phyloP scores from a whole-genome alignment of 2,888 invertebrate species.

The Cordilura impudica region DNA sequence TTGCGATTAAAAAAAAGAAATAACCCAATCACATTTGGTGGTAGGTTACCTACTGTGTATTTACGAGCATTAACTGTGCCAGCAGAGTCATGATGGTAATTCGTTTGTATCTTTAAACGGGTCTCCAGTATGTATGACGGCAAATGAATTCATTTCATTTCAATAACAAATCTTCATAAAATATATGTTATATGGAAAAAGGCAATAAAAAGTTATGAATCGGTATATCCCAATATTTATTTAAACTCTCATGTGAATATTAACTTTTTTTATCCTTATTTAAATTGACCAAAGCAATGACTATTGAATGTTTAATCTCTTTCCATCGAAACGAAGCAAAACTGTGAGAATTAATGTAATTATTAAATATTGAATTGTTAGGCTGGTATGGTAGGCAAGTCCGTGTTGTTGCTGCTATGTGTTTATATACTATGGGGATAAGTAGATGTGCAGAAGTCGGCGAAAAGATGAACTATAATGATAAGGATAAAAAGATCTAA shows the following conservation, averaged over 20 bases:
- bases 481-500: slow-evolving; percentile 45
- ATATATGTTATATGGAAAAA: slow-evolving; percentile 22
- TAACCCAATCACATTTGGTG: slow-evolving; percentile 46
- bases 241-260: slow-evolving; percentile 22
- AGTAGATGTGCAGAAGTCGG: slow-evolving; percentile 47
- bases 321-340: slow-evolving; percentile 15
- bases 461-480: slow-evolving; percentile 54
- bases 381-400: slow-evolving; percentile 12
- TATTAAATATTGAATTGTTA: slow-evolving; percentile 57
- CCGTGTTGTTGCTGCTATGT: not conserved
- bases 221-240: slow-evolving; percentile 18
- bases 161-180: slow-evolving; percentile 20
- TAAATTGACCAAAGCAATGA: slow-evolving; percentile 8
- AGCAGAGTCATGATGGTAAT: slow-evolving; percentile 44
- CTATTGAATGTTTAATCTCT: slow-evolving; percentile 1
- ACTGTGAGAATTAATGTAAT: slow-evolving; percentile 60
- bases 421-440: not conserved
- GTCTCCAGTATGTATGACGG: slow-evolving; percentile 6
- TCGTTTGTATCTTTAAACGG: slow-evolving; percentile 47
- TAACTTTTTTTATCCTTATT: slow-evolving; percentile 2
- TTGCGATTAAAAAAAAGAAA: slow-evolving; percentile 56
- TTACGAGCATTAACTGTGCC: slow-evolving; percentile 33
- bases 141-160: not conserved
- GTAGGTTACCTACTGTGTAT: slow-evolving; percentile 45
- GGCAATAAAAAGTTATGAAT: slow-evolving; percentile 44